Evolutionary conservation across 64 coral and sea anemone species (phyloP).

Genomic region (Montipora capricornis): DNA sequence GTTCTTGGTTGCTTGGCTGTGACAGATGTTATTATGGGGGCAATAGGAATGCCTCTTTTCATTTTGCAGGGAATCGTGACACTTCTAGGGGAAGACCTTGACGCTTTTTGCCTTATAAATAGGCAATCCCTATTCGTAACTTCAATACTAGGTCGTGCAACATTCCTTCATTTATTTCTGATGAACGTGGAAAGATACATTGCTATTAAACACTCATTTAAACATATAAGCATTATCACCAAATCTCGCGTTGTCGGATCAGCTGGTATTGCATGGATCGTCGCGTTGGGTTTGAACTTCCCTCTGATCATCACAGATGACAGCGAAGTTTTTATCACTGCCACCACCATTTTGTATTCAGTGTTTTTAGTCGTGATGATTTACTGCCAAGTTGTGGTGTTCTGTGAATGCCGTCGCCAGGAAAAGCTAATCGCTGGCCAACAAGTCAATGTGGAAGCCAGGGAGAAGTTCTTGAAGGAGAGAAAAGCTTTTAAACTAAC

Average conservation of each 20-base stretch:
- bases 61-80: background rate
- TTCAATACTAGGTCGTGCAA: background rate
- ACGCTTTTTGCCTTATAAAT: background rate
- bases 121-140: background rate
- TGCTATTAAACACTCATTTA: background rate
- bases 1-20: background rate
- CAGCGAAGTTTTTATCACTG: too few relatives aligned
- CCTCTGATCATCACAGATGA: background rate
- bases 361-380: background rate
- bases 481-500: background rate
- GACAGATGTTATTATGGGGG: background rate
- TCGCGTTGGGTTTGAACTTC: background rate
- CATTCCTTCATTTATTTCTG: background rate
- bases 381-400: background rate
- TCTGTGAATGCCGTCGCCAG: background rate
- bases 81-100: background rate
- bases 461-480: background rate
- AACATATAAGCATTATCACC: background rate
- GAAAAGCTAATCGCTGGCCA: background rate
- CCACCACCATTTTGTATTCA: background rate
- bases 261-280: background rate
- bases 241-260: background rate
- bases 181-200: background rate
- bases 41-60: background rate
- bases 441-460: background rate